A percentile compares a stretch with the other conserved stretches of the same genome.
Conservation (phyloP, 1,140 invertebrate genomes). For the Spodoptera litura region DNA sequence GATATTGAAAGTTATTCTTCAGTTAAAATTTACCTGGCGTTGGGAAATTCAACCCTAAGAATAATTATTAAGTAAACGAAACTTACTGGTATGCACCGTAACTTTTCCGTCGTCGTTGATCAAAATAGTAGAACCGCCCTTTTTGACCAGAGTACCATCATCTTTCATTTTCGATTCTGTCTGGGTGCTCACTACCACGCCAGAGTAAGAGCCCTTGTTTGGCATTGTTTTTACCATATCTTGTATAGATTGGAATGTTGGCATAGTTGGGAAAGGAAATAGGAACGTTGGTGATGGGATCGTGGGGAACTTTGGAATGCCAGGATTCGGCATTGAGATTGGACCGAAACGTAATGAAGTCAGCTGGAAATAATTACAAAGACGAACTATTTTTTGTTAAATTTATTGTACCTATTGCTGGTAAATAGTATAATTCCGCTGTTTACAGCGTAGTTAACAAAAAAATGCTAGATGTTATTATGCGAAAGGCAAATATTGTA, state of each 20-base stretch:
- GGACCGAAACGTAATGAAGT: not conserved
- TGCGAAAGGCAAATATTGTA: too few relatives aligned
- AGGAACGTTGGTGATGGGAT: constrained; percentile 27
- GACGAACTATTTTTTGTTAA: constrained; percentile 39
- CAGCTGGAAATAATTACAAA: constrained; percentile 22
- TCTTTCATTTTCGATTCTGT: constrained; percentile 42
- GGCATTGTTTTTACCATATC: constrained; percentile 49
- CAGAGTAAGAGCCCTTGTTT: constrained; percentile 54
- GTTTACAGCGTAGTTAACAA: too few relatives aligned
- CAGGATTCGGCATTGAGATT: not conserved
- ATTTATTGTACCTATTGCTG: not conserved
- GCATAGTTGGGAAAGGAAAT: constrained; percentile 39
- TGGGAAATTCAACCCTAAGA: too few relatives aligned
- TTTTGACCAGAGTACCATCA: constrained; percentile 58
- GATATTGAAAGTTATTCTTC: too few relatives aligned
- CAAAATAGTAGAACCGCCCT: constrained; percentile 59
- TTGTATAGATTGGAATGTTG: constrained; percentile 48
- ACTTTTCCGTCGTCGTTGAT: constrained; percentile 64
- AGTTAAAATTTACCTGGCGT: too few relatives aligned
- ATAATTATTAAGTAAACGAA: not conserved
- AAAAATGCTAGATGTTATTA: too few relatives aligned
- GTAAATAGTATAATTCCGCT: too few relatives aligned
- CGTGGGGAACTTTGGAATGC: constrained; percentile 4
- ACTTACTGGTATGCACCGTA: constrained; percentile 55
- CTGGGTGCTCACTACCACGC: constrained; percentile 58